Conservation (phyloP, 2,888 invertebrate genomes). For the Portevinia maculata region DNA sequence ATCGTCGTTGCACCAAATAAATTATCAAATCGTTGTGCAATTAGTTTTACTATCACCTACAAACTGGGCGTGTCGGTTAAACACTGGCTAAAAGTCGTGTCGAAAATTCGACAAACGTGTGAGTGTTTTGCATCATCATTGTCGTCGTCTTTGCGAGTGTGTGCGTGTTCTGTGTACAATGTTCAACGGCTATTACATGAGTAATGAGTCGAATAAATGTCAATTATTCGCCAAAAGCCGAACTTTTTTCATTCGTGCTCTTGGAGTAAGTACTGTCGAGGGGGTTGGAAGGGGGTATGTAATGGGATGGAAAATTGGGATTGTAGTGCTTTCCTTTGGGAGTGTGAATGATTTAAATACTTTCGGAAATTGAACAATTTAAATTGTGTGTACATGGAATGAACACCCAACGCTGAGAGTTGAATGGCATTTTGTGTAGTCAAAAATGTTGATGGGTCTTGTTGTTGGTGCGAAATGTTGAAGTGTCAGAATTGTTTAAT, state of each 20-base stretch:
- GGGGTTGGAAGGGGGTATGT: not conserved
- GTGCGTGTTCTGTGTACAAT: conserved; percentile 39
- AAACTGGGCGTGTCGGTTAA: conserved; percentile 43
- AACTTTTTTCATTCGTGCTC: conserved; percentile 60
- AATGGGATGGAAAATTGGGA: not conserved
- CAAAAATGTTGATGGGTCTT: not conserved
- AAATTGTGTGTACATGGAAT: conserved; percentile 21
- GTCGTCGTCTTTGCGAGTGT: not conserved
- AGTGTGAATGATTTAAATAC: conserved; percentile 22
- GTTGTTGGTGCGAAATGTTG: not conserved
- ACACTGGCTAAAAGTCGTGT: conserved; percentile 14
- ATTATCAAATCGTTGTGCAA: conserved; percentile 65
- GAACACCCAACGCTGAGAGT: conserved; percentile 9
- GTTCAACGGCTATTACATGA: conserved; percentile 71
- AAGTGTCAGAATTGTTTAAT: not conserved
- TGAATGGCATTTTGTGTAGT: conserved; percentile 31
- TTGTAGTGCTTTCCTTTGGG: conserved; percentile 1
- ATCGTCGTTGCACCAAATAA: conserved; percentile 35
- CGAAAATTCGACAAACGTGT: conserved; percentile 1
- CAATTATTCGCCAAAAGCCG: conserved; percentile 72
- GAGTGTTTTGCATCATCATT: not conserved
- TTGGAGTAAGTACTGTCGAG: conserved; percentile 55
- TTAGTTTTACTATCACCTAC: conserved; percentile 59
- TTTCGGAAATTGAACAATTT: conserved; percentile 8
- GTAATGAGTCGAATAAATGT: conserved; percentile 73